Evolutionary conservation across 2,113 vertebrate genomes (phyloP), one percentile per base, ranked within the genome.

Genomic region (Ciconia maguari): DNA sequence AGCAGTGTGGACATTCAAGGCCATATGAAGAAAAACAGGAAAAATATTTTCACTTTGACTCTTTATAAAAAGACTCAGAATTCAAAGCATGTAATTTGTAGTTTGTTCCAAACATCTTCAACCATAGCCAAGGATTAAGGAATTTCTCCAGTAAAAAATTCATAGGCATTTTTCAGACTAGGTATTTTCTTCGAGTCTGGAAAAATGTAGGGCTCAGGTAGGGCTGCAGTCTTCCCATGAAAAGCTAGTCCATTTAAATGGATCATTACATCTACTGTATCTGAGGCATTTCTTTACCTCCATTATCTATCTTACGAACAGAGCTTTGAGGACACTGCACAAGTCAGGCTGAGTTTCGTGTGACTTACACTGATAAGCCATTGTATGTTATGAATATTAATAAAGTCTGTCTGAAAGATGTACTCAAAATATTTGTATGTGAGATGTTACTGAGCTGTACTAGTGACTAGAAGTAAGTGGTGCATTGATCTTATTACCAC

Each of bases 331-430:
- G 54, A 61, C 48, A 30, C 15, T 41, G 66, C 51, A 32, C 14
- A 36, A 83, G 51, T 76, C 62, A 88, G 85, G 54, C 18, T 0
- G 9, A 41, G 29, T 66, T 93, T 89, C 48, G 9, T 60, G n/a
- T 42, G 69, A 72, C 17, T 71, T 92, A 52, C 3, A 19, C 34
- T 76, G 87, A 79, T 84, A 82, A 94, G 19, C 41, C 10, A 16
- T 87, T 85, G 69, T 66, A 54, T 91, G 91, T 92, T 76, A 81
- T 87, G 54, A 84, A 75, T 89, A 76, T 94, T 94, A 87, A 65
- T 76, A 24, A 76, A 77, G 42, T 48, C 46, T 82, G 18, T 72
- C 42, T 92, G 72, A 90, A 95, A 93, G 86, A 68, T 62, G 48
- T 68, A 58, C 49, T 81, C 7, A 13, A n/a, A 84, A 55, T 91